Conservation (phyloP, 2,888 invertebrate genomes). For the Lottia gigantea region DNA sequence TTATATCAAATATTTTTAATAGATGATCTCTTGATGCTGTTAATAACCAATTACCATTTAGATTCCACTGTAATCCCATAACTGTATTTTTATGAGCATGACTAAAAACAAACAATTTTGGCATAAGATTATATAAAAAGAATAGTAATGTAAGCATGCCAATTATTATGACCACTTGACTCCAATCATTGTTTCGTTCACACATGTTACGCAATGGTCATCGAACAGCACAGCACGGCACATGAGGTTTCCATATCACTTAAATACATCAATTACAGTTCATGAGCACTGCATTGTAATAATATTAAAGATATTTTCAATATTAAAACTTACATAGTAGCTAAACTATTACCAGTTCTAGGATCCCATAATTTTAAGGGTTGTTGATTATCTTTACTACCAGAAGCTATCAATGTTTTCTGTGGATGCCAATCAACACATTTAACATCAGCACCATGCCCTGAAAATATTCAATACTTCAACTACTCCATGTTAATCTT, state of each 20-base stretch:
- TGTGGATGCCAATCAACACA: conserved; percentile 99
- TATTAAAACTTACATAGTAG: conserved; percentile 81
- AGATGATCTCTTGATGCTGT: conserved; percentile 98
- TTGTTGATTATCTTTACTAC: conserved; percentile 99
- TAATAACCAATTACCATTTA: conserved; percentile 98
- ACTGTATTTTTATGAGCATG: conserved; percentile 99
- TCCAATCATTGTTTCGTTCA: too few species aligned
- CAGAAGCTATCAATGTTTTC: conserved; percentile 95
- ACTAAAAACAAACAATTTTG: conserved; percentile 67
- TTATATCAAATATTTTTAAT: conserved; percentile 95
- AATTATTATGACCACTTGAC: too few species aligned
- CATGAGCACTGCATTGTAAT: too few species aligned
- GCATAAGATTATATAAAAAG: too few species aligned
- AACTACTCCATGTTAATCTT: neutral
- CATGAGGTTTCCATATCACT: too few species aligned
- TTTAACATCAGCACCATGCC: conserved; percentile 98
- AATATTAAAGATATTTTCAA: too few species aligned
- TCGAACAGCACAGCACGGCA: too few species aligned
- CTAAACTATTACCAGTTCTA: conserved; percentile 91
- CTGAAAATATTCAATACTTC: conserved; percentile 63
- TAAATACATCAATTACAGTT: too few species aligned
- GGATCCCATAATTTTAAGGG: conserved; percentile 99
- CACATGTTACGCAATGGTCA: too few species aligned
- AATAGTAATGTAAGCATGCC: too few species aligned
- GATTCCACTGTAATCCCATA: conserved; percentile 99